Conservation (phyloP, 2,113 vertebrate genomes). For the Cnemophilus loriae region DNA sequence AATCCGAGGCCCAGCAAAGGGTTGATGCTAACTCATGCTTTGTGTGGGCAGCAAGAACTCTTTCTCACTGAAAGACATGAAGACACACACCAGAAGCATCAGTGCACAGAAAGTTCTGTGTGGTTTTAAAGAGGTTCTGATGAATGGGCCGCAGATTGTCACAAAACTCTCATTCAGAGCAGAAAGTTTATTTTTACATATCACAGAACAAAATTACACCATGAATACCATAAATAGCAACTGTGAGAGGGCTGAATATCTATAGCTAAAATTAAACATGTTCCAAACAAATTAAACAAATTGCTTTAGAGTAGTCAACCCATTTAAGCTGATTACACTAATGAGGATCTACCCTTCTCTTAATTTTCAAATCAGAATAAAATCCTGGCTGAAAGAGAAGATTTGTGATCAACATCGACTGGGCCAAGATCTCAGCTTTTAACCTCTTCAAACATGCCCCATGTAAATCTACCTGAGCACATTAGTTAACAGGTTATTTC, state of each 20-base stretch:
- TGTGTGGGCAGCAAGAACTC: not conserved
- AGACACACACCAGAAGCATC: not conserved
- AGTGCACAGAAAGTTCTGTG: not conserved
- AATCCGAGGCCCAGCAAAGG: not conserved
- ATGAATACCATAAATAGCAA: constrained; percentile 31
- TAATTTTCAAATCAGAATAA: constrained; percentile 4
- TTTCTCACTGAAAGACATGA: not conserved
- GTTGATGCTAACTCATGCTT: accelerated
- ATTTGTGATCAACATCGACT: not conserved
- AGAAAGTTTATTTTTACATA: constrained; percentile 36
- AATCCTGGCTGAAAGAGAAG: constrained; percentile 17
- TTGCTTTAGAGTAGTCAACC: constrained; percentile 49
- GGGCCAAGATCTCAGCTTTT: not conserved
- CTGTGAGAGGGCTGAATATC: not conserved
- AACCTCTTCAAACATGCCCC: not conserved
- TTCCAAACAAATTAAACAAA: constrained; percentile 59
- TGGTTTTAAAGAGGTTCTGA: not conserved
- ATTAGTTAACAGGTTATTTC: accelerated
- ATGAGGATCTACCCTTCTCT: constrained; percentile 40
- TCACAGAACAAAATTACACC: not conserved
- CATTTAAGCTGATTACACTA: constrained; percentile 59
- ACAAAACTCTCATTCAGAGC: not conserved
- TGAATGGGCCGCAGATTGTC: not conserved
- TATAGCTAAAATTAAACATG: constrained; percentile 41
- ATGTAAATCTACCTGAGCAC: not conserved